A percentile compares a stretch with the other conserved stretches of the same genome.
Evolutionary conservation across 2,888 invertebrate species (phyloP).

Genomic region (Napeogenes inachia): DNA sequence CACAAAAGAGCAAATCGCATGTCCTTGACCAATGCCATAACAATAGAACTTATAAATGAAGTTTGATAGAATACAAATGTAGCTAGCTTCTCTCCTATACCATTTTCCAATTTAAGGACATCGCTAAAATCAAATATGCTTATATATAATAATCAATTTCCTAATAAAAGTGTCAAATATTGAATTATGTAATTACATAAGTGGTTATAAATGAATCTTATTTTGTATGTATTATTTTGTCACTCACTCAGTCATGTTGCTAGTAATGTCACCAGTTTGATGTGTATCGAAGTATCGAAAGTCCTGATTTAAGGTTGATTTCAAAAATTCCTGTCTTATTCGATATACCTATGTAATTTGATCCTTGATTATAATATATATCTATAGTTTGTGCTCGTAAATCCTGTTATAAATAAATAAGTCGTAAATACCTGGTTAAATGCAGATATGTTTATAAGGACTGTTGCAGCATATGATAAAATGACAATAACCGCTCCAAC

Average conservation of each 20-base stretch:
- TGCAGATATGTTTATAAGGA: constrained; percentile 83
- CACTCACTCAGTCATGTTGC: constrained; percentile 84
- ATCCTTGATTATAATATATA: too few relatives aligned
- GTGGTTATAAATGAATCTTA: neutral
- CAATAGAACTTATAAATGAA: constrained; percentile 82
- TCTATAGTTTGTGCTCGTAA: too few relatives aligned
- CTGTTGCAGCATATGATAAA: constrained; percentile 80
- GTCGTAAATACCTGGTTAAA: constrained; percentile 78
- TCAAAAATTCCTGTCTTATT: constrained; percentile 81
- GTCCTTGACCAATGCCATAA: constrained; percentile 84
- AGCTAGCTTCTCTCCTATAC: constrained; percentile 88
- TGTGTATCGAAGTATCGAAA: constrained; percentile 85
- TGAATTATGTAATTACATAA: neutral
- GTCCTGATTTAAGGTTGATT: constrained; percentile 84
- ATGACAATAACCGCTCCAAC: constrained; percentile 79
- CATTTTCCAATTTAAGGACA: constrained; percentile 86
- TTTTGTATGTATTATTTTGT: neutral
- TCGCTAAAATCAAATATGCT: constrained; percentile 69
- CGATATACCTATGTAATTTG: constrained; percentile 68
- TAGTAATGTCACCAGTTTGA: constrained; percentile 84
- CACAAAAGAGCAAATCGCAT: constrained; percentile 90
- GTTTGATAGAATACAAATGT: constrained; percentile 84
- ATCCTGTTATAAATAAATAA: too few relatives aligned
- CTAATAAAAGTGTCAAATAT: too few relatives aligned
- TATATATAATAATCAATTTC: neutral